Evolutionary conservation across 2,797 vertebrate genomes (phyloP).

Genomic region (Myripristis jacobus): DNA sequence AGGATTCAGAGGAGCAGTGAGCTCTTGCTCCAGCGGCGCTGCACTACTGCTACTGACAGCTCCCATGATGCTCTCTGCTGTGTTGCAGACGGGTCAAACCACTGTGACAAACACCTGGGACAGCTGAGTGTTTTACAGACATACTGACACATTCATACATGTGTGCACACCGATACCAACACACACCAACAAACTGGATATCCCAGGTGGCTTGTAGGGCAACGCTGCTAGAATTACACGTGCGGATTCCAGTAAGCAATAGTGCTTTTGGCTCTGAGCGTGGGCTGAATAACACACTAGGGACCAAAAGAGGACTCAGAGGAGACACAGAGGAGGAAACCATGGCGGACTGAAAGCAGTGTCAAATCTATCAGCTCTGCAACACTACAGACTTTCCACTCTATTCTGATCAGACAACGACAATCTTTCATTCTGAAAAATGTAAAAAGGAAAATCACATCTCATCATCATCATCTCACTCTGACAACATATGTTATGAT

Average conservation of each 20-base stretch:
- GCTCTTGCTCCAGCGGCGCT: neutral
- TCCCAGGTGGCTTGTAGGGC: slow-evolving; percentile 14
- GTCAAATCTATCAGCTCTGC: neutral
- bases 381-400: neutral
- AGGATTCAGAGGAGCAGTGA: slow-evolving; percentile 20
- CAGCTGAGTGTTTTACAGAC: no score
- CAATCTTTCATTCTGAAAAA: neutral
- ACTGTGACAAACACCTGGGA: neutral
- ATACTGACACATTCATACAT: neutral
- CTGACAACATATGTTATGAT: neutral
- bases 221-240: neutral
- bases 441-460: neutral
- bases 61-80: slow-evolving; percentile 1
- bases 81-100: neutral
- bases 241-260: neutral
- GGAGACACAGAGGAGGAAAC: neutral
- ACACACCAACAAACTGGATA: slow-evolving; percentile 1
- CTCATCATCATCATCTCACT: neutral
- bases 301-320: neutral
- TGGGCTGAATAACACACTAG: neutral
- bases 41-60: neutral
- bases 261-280: neutral
- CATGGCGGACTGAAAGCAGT: neutral
- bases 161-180: slow-evolving; percentile 6
- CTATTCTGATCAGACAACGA: neutral